Evolutionary conservation across 2,113 vertebrate genomes (phyloP).

Genomic region (Odocoileus virginianus): DNA sequence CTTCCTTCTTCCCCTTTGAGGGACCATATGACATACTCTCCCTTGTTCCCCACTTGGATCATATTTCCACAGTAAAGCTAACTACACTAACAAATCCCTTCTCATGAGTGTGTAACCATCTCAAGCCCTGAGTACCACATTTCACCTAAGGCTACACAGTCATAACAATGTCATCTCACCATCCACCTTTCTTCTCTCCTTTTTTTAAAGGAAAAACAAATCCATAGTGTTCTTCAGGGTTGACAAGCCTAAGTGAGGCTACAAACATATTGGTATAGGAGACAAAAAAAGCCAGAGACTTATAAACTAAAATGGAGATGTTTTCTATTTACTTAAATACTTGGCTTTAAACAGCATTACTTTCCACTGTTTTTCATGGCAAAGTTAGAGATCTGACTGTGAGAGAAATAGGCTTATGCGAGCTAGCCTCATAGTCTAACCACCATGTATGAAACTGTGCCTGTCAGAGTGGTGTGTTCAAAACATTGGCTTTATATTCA

Average conservation of each 20-base stretch:
- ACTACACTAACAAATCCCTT: too few species aligned
- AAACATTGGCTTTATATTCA: background rate
- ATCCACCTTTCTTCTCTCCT: background rate
- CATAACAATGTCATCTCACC: background rate
- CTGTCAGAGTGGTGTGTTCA: background rate
- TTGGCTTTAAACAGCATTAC: background rate
- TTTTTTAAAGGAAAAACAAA: background rate
- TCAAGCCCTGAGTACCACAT: background rate
- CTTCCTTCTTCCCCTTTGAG: background rate
- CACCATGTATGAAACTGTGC: background rate
- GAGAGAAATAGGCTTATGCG: background rate
- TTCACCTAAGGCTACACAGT: too few species aligned
- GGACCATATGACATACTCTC: background rate
- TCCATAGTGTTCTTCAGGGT: background rate
- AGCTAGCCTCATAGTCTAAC: background rate
- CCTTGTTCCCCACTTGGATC: background rate
- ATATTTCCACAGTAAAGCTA: background rate
- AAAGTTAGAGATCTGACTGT: background rate
- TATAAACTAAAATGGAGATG: background rate
- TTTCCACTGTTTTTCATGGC: background rate
- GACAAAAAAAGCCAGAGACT: background rate
- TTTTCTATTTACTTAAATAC: background rate
- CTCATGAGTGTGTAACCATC: too few species aligned
- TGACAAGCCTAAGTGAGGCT: background rate
- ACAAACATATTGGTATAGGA: background rate